These are phyloP conservation scores for Digitonthophagus gazella DNA, from an alignment of 2,888 invertebrate species.

Conservation along the genomic window DNA sequence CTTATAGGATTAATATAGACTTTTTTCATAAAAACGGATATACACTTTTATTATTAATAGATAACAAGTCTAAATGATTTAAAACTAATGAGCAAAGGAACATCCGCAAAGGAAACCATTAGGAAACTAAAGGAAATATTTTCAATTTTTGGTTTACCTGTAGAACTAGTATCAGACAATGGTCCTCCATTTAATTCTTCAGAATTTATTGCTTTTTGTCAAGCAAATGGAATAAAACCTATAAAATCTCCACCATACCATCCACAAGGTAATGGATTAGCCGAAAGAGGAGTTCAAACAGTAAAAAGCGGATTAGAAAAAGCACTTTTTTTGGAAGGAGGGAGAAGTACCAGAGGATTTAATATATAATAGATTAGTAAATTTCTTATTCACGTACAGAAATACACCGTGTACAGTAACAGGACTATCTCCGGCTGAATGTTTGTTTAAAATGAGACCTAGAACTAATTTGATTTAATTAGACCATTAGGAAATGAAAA, in stretches of 20 bases:
- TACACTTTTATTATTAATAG: slow-evolving; percentile 30
- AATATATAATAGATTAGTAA: neutral
- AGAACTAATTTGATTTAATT: too few relatives aligned
- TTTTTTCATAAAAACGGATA: slow-evolving; percentile 24
- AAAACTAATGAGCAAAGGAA: slow-evolving; percentile 32
- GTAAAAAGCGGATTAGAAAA: slow-evolving; percentile 29
- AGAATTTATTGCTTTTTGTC: slow-evolving; percentile 22
- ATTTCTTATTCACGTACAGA: slow-evolving; percentile 1
- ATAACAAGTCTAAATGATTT: slow-evolving; percentile 33
- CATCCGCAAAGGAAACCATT: slow-evolving; percentile 29
- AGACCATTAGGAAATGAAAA: too few relatives aligned
- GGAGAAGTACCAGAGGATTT: neutral
- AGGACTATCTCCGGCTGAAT: neutral
- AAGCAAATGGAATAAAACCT: slow-evolving; percentile 33
- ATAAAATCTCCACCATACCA: slow-evolving; percentile 34
- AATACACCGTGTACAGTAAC: slow-evolving; percentile 6
- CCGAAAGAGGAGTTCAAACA: slow-evolving; percentile 32
- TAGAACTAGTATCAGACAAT: slow-evolving; percentile 33
- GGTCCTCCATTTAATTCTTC: slow-evolving; percentile 33
- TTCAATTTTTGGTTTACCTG: slow-evolving; percentile 32
- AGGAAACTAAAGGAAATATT: slow-evolving; percentile 31
- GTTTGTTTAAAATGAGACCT: too few relatives aligned
- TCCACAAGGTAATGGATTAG: slow-evolving; percentile 32
- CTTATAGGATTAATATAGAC: slow-evolving; percentile 19
- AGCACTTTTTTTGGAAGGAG: neutral